A percentile compares a stretch with the other conserved stretches of the same genome.
phyloP scores from a whole-genome alignment of 2,888 invertebrate species.

The Nomada fucata region DNA sequence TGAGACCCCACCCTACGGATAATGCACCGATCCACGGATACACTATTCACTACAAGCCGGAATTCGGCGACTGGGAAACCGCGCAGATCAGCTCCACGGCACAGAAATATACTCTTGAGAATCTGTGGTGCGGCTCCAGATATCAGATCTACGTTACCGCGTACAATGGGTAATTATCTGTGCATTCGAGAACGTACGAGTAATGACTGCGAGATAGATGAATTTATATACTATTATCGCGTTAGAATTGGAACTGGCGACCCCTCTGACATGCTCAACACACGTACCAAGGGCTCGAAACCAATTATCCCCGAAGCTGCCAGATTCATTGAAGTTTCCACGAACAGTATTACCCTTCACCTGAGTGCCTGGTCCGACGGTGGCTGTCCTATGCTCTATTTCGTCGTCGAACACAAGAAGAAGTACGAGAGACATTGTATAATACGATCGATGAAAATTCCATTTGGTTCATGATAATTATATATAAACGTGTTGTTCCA shows the following conservation, averaged over 20 bases:
- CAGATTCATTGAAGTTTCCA: constrained; percentile 95
- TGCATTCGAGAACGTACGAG: neutral
- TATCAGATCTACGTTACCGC: constrained; percentile 97
- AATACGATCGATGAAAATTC: neutral
- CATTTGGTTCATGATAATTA: neutral
- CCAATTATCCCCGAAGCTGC: constrained; percentile 96
- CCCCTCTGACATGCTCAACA: constrained; percentile 94
- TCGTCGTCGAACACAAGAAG: constrained; percentile 97
- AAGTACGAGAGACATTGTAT: constrained; percentile 87
- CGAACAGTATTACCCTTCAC: constrained; percentile 96
- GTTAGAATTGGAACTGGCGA: constrained; percentile 95
- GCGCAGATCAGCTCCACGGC: constrained; percentile 91
- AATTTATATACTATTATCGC: neutral
- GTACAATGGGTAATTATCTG: constrained; percentile 91
- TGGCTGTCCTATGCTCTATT: constrained; percentile 97
- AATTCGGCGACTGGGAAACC: constrained; percentile 97
- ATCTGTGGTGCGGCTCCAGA: constrained; percentile 95
- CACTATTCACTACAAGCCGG: constrained; percentile 96
- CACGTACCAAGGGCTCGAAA: constrained; percentile 96
- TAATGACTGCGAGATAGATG: neutral
- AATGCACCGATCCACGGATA: constrained; percentile 96
- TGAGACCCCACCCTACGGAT: constrained; percentile 90
- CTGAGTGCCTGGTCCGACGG: constrained; percentile 97
- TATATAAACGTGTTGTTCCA: constrained; percentile 8
- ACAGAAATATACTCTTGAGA: constrained; percentile 93